A percentile compares a stretch with the other conserved stretches of the same genome.
Conservation (phyloP, 2,113 vertebrate genomes). For the Herpetotheres cachinnans region DNA sequence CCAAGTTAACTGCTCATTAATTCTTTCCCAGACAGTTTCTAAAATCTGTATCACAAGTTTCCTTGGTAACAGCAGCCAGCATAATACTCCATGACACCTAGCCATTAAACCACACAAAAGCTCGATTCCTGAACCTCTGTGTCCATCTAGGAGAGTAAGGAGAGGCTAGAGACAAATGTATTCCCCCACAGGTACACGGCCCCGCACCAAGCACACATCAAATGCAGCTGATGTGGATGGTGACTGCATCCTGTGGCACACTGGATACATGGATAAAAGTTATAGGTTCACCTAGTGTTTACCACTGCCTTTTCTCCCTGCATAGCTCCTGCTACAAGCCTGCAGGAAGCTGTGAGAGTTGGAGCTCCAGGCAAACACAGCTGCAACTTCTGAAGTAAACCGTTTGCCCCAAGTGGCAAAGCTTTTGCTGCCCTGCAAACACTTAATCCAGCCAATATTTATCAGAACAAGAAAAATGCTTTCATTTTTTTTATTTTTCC, state of each 20-base stretch:
- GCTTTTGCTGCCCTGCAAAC: neutral
- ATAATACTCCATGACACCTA: neutral
- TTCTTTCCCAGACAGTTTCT: slow-evolving; percentile 9
- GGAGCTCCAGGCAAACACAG: neutral
- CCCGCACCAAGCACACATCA: neutral
- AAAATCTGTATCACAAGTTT: slow-evolving; percentile 9
- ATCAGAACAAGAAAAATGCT: neutral
- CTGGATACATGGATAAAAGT: fast-evolving
- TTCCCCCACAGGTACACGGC: fast-evolving
- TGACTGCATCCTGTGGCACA: fast-evolving
- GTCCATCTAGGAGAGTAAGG: neutral
- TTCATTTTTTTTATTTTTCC: neutral
- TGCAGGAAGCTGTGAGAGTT: neutral
- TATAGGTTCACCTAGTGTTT: neutral
- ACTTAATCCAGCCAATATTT: neutral
- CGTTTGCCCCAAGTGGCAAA: neutral
- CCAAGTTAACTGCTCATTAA: slow-evolving; percentile 42
- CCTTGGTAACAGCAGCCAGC: slow-evolving; percentile 43
- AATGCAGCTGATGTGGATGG: neutral
- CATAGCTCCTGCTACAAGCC: neutral
- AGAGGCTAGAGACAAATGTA: neutral
- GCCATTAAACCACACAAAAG: neutral
- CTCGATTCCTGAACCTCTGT: neutral
- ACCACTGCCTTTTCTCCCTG: neutral
- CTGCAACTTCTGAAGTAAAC: neutral